Conservation (phyloP, 2,888 invertebrate species). For the Tinea pellionella region DNA sequence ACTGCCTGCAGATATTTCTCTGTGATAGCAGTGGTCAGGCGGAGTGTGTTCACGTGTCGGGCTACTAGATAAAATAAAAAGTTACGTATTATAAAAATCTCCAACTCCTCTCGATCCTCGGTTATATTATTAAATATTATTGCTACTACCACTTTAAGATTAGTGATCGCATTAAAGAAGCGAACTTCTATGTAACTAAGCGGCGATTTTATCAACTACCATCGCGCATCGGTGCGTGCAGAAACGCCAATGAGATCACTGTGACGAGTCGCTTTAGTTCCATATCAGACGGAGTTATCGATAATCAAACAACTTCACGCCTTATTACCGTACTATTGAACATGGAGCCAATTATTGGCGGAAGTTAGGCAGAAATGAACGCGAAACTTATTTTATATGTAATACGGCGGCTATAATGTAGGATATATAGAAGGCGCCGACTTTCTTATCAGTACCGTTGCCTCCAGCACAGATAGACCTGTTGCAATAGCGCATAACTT, state of each 20-base stretch:
- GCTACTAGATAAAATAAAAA: no score
- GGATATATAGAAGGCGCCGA: slow-evolving; percentile 9
- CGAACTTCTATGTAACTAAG: slow-evolving; percentile 2
- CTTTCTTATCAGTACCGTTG: slow-evolving; percentile 11
- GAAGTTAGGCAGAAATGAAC: slow-evolving; percentile 11
- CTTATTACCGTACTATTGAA: slow-evolving; percentile 3
- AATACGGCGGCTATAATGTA: neutral
- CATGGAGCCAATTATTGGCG: neutral
- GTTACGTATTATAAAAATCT: no score
- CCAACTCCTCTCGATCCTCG: no score
- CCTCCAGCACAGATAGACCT: slow-evolving; percentile 8
- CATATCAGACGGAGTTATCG: slow-evolving; percentile 2
- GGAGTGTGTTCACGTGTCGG: no score
- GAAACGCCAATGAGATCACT: neutral
- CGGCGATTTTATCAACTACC: neutral
- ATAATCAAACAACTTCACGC: neutral
- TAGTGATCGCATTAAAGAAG: neutral
- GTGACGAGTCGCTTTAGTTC: slow-evolving; percentile 6
- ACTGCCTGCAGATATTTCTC: no score
- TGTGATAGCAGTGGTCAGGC: no score
- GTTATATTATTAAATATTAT: no score
- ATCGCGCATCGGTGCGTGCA: neutral
- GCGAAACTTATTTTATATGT: neutral
- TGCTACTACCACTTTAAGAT: neutral
- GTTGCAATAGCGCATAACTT: slow-evolving; percentile 9